Conservation (phyloP, 2,888 invertebrate species). For the Eurytoma californica region DNA sequence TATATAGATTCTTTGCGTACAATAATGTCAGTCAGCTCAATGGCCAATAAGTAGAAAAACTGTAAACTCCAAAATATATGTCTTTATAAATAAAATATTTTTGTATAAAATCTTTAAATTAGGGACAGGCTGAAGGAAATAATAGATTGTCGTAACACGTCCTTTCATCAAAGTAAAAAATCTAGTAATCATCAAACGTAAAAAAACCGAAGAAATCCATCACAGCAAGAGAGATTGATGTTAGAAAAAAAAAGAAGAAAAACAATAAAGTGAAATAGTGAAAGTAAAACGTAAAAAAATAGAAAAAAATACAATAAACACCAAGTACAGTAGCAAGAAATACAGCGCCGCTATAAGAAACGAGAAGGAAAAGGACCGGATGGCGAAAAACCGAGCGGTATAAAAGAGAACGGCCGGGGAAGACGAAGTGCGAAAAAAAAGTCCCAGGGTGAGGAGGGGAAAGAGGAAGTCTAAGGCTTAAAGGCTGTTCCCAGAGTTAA, state of each 20-base stretch:
- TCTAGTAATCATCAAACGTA: slow-evolving; percentile 5
- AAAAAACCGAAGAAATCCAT: slow-evolving; percentile 11
- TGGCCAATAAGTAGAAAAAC: no score
- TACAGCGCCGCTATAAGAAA: no score
- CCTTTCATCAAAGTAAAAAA: neutral
- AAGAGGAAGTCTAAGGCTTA: slow-evolving; percentile 31
- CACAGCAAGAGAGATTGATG: neutral
- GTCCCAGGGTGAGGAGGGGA: neutral
- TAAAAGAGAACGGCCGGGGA: neutral
- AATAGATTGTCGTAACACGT: neutral
- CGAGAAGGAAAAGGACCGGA: neutral
- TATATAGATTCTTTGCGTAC: no score
- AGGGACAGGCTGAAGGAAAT: no score
- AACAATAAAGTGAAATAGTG: neutral
- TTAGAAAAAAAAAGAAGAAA: neutral
- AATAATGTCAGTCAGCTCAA: no score
- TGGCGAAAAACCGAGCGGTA: slow-evolving; percentile 1
- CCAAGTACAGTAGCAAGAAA: no score
- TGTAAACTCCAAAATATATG: no score
- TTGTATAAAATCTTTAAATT: no score
- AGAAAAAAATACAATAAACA: neutral
- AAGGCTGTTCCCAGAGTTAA: slow-evolving; percentile 32
- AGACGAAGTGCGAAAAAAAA: slow-evolving; percentile 39
- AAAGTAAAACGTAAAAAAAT: neutral
- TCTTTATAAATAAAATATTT: no score